These are phyloP conservation scores for Ellobius talpinus DNA, from an alignment of 2,113 vertebrate species.

Conservation along the genomic window DNA sequence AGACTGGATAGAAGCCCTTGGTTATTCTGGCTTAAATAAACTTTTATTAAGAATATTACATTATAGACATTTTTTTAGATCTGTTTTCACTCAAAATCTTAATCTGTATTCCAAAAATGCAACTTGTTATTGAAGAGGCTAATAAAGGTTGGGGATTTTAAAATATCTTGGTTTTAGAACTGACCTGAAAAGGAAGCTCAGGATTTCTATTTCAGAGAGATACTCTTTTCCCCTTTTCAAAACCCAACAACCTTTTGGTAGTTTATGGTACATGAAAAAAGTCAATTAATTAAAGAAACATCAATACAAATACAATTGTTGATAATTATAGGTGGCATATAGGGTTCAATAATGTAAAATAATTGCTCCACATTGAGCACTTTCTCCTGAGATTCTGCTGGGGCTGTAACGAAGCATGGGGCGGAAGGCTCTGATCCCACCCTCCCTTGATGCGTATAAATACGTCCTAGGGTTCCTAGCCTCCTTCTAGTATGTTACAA, in stretches of 20 bases:
- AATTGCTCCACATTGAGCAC: not conserved
- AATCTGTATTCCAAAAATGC: not conserved
- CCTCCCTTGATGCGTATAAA: not conserved
- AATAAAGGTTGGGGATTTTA: not conserved
- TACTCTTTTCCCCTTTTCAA: not conserved
- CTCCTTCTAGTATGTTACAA: not conserved
- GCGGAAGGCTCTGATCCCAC: not conserved
- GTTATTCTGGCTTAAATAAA: not conserved
- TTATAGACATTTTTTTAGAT: not conserved
- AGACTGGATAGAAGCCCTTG: not conserved
- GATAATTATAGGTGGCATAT: not conserved
- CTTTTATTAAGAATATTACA: not conserved
- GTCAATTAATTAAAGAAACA: constrained; percentile 13
- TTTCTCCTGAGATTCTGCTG: not conserved
- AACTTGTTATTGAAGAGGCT: not conserved
- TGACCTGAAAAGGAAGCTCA: not conserved
- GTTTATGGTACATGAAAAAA: not conserved
- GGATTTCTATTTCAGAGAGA: constrained; percentile 35
- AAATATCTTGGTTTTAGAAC: not conserved
- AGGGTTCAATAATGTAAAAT: not conserved
- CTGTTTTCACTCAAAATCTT: constrained; percentile 17
- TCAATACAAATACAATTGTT: not conserved
- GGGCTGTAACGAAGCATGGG: not conserved
- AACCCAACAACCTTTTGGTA: not conserved
- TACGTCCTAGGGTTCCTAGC: not conserved